Conservation (phyloP, 2,113 vertebrate species). For the Cyprinodon tularosa region DNA sequence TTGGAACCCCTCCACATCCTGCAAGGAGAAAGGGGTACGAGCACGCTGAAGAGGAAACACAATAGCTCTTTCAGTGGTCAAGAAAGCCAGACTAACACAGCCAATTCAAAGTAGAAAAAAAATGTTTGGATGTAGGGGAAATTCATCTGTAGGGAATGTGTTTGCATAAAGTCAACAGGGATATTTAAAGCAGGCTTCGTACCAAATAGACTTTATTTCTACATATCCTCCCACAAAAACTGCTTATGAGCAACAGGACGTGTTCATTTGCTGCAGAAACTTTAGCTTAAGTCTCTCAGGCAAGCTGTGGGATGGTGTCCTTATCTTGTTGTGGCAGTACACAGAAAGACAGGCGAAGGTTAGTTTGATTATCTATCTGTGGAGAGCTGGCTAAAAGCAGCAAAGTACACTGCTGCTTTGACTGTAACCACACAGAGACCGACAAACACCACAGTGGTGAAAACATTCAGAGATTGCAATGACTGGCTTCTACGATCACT, state of each 20-base stretch:
- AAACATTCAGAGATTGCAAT: constrained; percentile 13
- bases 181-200: not conserved
- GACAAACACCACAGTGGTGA: constrained; percentile 15
- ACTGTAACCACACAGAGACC: not conserved
- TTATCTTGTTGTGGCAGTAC: constrained; percentile 35
- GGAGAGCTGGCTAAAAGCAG: constrained; percentile 13
- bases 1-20: constrained; percentile 62
- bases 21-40: constrained; percentile 45
- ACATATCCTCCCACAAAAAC: not conserved
- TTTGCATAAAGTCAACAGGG: constrained; percentile 35
- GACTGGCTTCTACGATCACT: constrained; percentile 4
- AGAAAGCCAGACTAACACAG: not conserved
- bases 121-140: not conserved
- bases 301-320: not conserved
- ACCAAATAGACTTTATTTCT: not conserved
- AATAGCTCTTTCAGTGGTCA: not conserved
- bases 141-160: constrained; percentile 1
- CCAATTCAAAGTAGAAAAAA: not conserved
- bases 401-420: constrained; percentile 8
- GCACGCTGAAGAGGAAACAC: constrained; percentile 20
- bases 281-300: constrained; percentile 6
- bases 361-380: constrained; percentile 26
- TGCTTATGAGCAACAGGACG: not conserved
- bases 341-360: not conserved
- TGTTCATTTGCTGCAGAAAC: not conserved